Evolutionary conservation across 2,797 vertebrate species (phyloP), one percentile per base, ranked within the genome.

Genomic region (Cyclopterus lumpus): DNA sequence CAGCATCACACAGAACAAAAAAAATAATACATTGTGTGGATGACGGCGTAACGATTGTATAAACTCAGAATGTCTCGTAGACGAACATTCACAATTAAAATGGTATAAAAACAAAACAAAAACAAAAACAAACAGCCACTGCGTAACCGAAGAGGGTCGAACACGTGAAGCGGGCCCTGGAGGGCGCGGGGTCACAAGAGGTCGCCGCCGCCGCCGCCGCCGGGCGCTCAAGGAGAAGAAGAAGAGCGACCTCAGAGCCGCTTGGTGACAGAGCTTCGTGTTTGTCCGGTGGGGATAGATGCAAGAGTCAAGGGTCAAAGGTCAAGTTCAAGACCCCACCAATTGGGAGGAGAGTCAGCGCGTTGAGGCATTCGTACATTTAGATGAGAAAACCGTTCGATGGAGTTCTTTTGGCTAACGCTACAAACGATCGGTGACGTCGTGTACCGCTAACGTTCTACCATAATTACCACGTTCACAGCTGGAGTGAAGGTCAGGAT

Each of bases 1-100:
- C 95, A 94, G 94, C 95, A 93, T 96, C 94, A 95, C 95, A 95
- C 94, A 95, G 75, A 85, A 88, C 78, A 76, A 70, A 87, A 71
- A 93, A 87, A 83, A 28, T 28, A 69, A 83, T 92, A 92, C 90
- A 89, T 92, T 92, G 91, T 94, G 86, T 91, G 82, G 85, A 89
- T 91, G 89, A 92, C 69, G 67, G 71, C 65, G 18, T 49, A 75
- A 49, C 82, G 18, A 14, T 79, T 38, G 87, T 93, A 84, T 54
- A 80, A 89, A 94, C 80, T 57, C 70, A 88, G 92, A 83, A 88
- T 76, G 66, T 92, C 84, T 85, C 86, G 75, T 70, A 83, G 89
- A 86, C 85, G 89, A 87, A 91, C 87, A 83, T 89, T 91, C 86
- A 94, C 89, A 86, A 87, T 86, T 72, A 65, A 91, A 86, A 91